Evolutionary conservation across 2,113 vertebrate species (phyloP), one percentile per base, ranked within the genome.

Genomic region (Nestor notabilis): DNA sequence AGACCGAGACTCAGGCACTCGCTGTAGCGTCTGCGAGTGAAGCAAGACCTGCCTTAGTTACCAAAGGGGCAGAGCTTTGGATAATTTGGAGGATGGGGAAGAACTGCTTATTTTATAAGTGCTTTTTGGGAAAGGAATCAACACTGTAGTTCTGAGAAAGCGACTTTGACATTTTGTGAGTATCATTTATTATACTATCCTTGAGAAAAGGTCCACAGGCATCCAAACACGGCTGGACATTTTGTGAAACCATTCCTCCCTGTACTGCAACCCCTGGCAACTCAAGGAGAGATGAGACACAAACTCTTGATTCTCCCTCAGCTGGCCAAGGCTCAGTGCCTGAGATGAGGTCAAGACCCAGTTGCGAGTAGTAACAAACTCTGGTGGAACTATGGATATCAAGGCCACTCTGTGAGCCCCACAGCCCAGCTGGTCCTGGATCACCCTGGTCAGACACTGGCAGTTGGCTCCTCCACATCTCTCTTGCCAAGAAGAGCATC

Each of bases 1-100:
- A 97, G 96, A 96, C 96, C 17, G 10, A 97, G 93, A 94, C 89
- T 53, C 76, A 65, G 82, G 81, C 78, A 64, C 75, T 96, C 16
- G 0, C 58, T 83, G 66, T 23, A 88, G 83, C 56, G 90, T 96
- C 95, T 96, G 72, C 86, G 92, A 35, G 56, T 35, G 88, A 93
- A 96, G 69, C 5, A 1, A 96, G 79, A 75, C 50, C 93, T 89
- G 72, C 56, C 76, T 78, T 65, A 50, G 50, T 63, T 92, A 83
- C 92, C 93, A 96, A 80, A 91, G 31, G 39, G 53, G 25, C 71
- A 95, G 79, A 70, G 60, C 71, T 86, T 47, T 55, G 60, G 56
- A 55, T 70, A 55, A 63, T 39, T 70, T 77, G 76, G 80, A 95
- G 86, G 65, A 81, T 17, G 55, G 72, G 60, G 69, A 91, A 79